These are phyloP conservation scores for Psophia crepitans DNA, from an alignment of 2,113 vertebrate genomes.

Conservation along the genomic window DNA sequence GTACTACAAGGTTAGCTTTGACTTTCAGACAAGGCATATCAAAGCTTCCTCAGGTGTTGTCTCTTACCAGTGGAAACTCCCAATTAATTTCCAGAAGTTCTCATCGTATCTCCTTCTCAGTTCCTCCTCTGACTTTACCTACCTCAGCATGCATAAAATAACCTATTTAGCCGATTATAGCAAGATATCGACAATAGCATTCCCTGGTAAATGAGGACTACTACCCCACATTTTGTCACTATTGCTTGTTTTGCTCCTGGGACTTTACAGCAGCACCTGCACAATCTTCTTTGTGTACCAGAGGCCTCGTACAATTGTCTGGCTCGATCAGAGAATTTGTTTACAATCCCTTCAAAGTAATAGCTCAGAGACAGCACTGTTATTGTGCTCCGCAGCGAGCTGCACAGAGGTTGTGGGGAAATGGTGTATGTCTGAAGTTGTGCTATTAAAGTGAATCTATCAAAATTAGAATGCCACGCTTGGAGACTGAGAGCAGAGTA, in stretches of 20 bases:
- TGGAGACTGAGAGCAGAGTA: neutral
- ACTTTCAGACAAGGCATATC: neutral
- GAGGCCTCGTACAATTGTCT: fast-evolving
- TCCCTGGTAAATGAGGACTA: neutral
- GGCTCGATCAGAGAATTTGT: neutral
- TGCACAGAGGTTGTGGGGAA: neutral
- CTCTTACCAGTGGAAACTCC: neutral
- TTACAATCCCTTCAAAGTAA: neutral
- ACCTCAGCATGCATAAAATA: neutral
- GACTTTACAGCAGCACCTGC: neutral
- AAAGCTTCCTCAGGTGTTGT: neutral
- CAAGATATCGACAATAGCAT: neutral
- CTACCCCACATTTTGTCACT: neutral
- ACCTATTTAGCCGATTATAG: neutral
- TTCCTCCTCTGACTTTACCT: neutral
- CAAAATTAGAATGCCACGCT: neutral
- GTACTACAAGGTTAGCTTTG: neutral
- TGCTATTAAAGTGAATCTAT: neutral
- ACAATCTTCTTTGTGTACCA: neutral
- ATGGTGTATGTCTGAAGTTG: neutral
- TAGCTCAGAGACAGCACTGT: neutral
- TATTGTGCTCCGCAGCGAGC: neutral
- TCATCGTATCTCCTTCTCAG: neutral
- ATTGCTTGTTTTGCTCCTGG: neutral
- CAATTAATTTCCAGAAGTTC: neutral